Percentiles rank a stretch among this genome's conserved stretches.
Evolutionary conservation across 1,140 invertebrate species (phyloP).

Genomic region (Portunus trituberculatus): DNA sequence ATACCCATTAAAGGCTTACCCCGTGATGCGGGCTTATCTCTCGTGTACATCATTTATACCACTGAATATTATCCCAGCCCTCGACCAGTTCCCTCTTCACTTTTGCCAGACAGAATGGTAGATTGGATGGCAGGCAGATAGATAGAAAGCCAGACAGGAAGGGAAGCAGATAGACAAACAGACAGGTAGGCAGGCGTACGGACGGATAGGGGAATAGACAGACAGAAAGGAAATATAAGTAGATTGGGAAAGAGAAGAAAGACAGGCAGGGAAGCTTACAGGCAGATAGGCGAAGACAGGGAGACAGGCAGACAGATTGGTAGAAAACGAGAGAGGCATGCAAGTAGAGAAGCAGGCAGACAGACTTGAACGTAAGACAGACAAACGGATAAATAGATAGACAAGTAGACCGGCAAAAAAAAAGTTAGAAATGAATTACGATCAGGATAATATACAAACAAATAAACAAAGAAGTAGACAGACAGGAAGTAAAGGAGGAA

Average conservation of each 20-base stretch:
- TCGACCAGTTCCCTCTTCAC: neutral
- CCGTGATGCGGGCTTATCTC: slow-evolving; percentile 3
- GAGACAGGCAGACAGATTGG: too few species aligned
- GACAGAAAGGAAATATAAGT: neutral
- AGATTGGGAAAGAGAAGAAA: too few species aligned
- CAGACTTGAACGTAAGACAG: too few species aligned
- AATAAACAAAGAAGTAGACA: neutral
- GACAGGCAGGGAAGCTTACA: too few species aligned
- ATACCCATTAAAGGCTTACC: neutral
- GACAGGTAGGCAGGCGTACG: neutral
- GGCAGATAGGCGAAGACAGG: too few species aligned
- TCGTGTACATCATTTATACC: slow-evolving; percentile 1
- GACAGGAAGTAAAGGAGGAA: neutral
- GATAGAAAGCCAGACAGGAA: neutral
- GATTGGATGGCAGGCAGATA: neutral
- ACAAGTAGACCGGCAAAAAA: too few species aligned
- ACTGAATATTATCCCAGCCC: neutral
- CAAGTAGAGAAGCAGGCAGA: too few species aligned
- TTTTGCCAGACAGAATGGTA: neutral
- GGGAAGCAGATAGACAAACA: neutral
- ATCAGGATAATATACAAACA: too few species aligned
- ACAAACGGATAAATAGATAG: too few species aligned
- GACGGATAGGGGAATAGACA: neutral
- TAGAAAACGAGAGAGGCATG: too few species aligned
- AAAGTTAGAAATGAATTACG: too few species aligned